Percentiles rank a stretch among this genome's conserved stretches.
phyloP scores from a whole-genome alignment of 2,888 invertebrate species.

The Drosophila anomelani region DNA sequence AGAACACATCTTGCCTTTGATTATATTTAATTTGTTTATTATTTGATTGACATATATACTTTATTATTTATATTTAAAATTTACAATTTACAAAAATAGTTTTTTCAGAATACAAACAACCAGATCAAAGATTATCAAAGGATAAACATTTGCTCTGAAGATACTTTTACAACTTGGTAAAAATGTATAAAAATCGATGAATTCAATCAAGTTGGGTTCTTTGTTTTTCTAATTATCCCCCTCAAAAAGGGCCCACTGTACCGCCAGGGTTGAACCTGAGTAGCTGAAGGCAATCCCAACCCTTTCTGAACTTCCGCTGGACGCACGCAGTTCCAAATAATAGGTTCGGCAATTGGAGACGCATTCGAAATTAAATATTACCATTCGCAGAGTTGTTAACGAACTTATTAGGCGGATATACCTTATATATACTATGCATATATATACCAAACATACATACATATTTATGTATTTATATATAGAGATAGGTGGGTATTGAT shows the following conservation, averaged over 20 bases:
- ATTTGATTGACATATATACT: background rate
- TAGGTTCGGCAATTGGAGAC: conserved; percentile 38
- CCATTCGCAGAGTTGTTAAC: conserved; percentile 70
- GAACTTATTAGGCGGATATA: conserved; percentile 71
- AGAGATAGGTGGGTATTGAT: conserved; percentile 14
- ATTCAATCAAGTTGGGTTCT: background rate
- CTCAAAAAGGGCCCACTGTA: conserved; percentile 6
- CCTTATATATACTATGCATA: background rate
- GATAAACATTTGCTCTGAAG: background rate
- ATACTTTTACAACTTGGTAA: too few relatives aligned
- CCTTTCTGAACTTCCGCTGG: conserved; percentile 42
- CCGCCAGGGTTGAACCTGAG: conserved; percentile 1
- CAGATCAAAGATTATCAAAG: background rate
- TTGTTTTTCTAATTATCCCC: background rate
- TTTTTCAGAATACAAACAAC: background rate
- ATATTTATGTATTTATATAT: background rate
- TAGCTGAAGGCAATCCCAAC: conserved; percentile 10
- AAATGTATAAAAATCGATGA: fast-evolving
- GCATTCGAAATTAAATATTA: conserved; percentile 37
- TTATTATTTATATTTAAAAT: background rate
- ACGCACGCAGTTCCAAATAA: conserved; percentile 42
- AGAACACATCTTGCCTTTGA: too few relatives aligned
- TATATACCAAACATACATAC: background rate
- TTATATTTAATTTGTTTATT: background rate
- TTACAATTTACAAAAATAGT: background rate